These are phyloP conservation scores for Acanthiza pusilla DNA, from an alignment of 2,797 vertebrate species.

Conservation along the genomic window DNA sequence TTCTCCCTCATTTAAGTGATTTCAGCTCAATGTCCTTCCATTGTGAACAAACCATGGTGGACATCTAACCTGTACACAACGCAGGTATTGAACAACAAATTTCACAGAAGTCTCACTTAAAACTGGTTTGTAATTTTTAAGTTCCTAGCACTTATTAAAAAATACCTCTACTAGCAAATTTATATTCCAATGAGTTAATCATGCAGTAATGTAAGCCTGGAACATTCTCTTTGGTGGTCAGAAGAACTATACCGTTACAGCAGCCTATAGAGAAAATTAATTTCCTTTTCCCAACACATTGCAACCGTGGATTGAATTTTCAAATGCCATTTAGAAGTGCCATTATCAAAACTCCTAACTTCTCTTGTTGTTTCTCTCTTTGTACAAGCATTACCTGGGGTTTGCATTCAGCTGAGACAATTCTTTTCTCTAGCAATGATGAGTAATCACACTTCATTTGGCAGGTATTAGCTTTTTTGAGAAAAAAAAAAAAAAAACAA, in stretches of 20 bases:
- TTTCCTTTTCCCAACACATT: neutral
- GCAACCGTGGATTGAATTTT: neutral
- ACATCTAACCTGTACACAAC: neutral
- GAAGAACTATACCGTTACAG: neutral
- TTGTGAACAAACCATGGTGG: neutral
- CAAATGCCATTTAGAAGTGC: neutral
- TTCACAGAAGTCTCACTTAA: neutral
- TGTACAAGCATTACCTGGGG: neutral
- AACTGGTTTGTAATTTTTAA: neutral
- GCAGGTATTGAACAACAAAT: neutral
- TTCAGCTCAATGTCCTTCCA: neutral
- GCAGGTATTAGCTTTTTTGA: neutral
- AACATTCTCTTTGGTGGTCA: neutral
- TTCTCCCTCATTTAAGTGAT: neutral
- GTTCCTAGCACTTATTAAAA: neutral
- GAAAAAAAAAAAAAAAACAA: neutral
- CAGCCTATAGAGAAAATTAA: neutral
- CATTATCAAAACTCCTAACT: neutral
- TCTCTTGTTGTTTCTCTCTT: neutral
- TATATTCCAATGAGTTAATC: neutral
- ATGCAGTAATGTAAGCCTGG: neutral
- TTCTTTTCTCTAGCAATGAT: neutral
- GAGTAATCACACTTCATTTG: neutral
- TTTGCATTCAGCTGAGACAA: neutral
- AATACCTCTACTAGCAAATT: neutral